Percentiles rank a stretch among this genome's conserved stretches.
Conservation (phyloP, 2,113 vertebrate species). For the Andinoacara biseriatus region DNA sequence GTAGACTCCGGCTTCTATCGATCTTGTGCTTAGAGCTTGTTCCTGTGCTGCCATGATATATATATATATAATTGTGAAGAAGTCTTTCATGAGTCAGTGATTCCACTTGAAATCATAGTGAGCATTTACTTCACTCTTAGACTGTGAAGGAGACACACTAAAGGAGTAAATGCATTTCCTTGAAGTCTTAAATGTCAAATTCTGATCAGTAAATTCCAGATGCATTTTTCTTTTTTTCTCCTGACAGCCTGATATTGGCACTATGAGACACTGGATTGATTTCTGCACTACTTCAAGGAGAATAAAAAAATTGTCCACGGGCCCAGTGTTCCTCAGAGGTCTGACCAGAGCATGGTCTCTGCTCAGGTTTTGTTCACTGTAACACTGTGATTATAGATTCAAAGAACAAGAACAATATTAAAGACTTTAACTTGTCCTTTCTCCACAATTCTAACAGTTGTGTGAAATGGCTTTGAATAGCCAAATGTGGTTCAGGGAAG, state of each 20-base stretch:
- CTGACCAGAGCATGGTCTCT: not conserved
- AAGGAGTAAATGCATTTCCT: not conserved
- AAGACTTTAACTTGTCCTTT: not conserved
- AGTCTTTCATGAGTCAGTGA: not conserved
- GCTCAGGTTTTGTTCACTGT: not conserved
- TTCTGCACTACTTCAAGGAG: constrained; percentile 12
- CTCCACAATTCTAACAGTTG: not conserved
- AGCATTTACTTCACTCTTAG: not conserved
- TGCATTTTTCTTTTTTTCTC: not conserved
- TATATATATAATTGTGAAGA: not conserved
- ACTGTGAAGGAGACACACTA: not conserved
- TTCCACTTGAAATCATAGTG: not conserved
- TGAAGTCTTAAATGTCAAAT: not conserved
- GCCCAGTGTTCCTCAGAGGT: not conserved
- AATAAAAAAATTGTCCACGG: not conserved
- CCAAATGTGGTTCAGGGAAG: not conserved
- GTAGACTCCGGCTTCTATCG: no score
- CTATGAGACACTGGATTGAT: not conserved
- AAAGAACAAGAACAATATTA: not conserved
- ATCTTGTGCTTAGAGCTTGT: no score
- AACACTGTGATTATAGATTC: not conserved
- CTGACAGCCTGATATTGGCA: not conserved
- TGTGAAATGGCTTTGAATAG: not conserved
- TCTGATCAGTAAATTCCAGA: not conserved
- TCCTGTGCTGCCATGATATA: no score